Percentiles rank a stretch among this genome's conserved stretches.
Conservation (phyloP, 2,113 vertebrate genomes). For the Dipodomys spectabilis region DNA sequence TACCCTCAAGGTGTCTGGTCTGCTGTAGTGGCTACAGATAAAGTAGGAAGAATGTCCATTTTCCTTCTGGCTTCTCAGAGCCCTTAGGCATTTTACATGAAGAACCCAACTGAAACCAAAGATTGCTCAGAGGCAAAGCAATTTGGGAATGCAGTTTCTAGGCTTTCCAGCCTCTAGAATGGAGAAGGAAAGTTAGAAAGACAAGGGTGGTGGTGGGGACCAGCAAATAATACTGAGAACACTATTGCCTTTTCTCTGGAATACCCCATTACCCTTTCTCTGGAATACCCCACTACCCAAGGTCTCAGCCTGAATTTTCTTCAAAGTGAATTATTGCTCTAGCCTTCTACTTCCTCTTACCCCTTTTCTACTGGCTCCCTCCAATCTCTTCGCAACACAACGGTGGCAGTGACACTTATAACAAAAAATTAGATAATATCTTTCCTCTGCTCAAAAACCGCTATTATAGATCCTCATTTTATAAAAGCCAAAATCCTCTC, state of each 20-base stretch:
- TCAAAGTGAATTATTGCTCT: neutral
- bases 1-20: neutral
- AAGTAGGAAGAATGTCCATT: neutral
- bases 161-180: neutral
- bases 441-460: neutral
- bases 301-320: neutral
- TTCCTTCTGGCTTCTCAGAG: neutral
- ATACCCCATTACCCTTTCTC: neutral
- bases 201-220: too few species aligned
- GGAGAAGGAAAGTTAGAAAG: neutral
- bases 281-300: neutral
- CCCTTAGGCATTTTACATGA: neutral
- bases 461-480: neutral
- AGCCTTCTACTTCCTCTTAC: neutral
- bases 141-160: neutral
- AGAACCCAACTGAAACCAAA: neutral
- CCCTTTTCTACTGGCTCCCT: neutral
- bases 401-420: neutral
- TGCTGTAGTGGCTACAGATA: neutral
- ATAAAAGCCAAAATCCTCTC: neutral
- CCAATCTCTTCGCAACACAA: neutral
- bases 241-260: neutral
- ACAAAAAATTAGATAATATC: neutral
- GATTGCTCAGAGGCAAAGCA: neutral
- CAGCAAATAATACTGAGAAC: neutral